Evolutionary conservation across 2,797 vertebrate species (phyloP).

Genomic region (Mormyrops boulengeri): DNA sequence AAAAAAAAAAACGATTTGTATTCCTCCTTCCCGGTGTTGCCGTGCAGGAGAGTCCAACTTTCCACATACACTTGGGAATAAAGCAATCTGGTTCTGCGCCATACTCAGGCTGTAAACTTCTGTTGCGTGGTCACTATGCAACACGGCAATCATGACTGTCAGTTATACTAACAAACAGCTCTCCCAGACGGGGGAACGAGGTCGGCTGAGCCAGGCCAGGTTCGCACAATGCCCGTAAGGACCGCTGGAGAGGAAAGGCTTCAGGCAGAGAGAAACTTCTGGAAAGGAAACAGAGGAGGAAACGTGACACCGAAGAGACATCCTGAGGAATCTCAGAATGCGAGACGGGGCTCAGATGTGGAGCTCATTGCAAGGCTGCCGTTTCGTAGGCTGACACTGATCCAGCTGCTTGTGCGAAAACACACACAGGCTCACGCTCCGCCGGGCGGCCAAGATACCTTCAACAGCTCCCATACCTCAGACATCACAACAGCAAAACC

Average conservation of each 20-base stretch:
- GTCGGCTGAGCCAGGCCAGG: neutral
- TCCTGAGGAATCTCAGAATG: neutral
- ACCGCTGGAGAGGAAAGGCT: neutral
- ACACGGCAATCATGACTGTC: slow-evolving; percentile 12
- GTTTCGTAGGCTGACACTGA: neutral
- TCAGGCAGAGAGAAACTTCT: neutral
- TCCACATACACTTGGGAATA: neutral
- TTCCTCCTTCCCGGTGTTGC: neutral
- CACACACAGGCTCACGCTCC: neutral
- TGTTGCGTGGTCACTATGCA: slow-evolving; percentile 12
- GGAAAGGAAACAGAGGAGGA: slow-evolving; percentile 3
- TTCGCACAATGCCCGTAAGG: neutral
- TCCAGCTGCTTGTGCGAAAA: neutral
- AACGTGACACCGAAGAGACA: neutral
- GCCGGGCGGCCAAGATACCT: neutral
- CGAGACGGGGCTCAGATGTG: neutral
- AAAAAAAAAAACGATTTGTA: neutral
- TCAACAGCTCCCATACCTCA: neutral
- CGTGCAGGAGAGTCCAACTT: neutral
- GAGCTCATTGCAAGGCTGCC: neutral
- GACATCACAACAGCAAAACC: slow-evolving; percentile 33
- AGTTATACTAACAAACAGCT: slow-evolving; percentile 15
- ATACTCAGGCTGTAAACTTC: neutral
- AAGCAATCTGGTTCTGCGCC: neutral
- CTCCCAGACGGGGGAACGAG: neutral